Evolutionary conservation across 2,888 invertebrate species (phyloP), one percentile per base, ranked within the genome.

Genomic region (Argyresthia albistria): DNA sequence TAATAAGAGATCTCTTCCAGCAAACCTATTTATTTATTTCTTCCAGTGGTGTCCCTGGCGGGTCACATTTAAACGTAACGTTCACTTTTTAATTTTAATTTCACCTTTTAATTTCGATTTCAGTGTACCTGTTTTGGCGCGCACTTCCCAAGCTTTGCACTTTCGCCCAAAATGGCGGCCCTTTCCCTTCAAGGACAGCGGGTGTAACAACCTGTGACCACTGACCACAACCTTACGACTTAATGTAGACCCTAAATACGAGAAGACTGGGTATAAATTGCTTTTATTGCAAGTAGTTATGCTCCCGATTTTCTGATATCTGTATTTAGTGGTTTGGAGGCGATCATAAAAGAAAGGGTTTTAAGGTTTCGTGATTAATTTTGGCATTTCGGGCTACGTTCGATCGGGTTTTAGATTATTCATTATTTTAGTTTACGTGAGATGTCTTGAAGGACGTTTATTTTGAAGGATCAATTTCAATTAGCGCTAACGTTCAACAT

Each of bases 181-280:
- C 66, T 70, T 66, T 70, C 70, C 66, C 66, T 61, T 58, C 70
- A 70, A 71, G 71, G 71, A 60, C 37, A 48, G 12, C 48, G 48
- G 37, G 37, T 48, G 48, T 39, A 39, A 39, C 8, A 39, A 39
- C 39, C 39, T 39, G 39, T 39, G 9, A n/a, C 10, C 9, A 39
- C 39, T 39, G 10, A 39, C 39, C 39, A 39, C 39, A 11, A 39
- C 39, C 8, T 39, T 9, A 39, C 39, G 39, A 9, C 3, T 9
- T 39, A 39, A 39, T 46, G 25, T 46, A 10, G 25, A 25, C 25
- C 35, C 8, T 35, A 35, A 39, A n/a, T n/a, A 1, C 6, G 11
- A 25, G 1, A 25, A 4, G 7, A 16, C 25, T n/a, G 46, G 11
- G 8, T 25, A 25, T 46, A 25, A 16, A 46, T 39, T 39, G n/a